Percentiles rank a stretch among this genome's conserved stretches.
phyloP scores from a whole-genome alignment of 2,888 invertebrate genomes.

The Oxytorus armatus region DNA sequence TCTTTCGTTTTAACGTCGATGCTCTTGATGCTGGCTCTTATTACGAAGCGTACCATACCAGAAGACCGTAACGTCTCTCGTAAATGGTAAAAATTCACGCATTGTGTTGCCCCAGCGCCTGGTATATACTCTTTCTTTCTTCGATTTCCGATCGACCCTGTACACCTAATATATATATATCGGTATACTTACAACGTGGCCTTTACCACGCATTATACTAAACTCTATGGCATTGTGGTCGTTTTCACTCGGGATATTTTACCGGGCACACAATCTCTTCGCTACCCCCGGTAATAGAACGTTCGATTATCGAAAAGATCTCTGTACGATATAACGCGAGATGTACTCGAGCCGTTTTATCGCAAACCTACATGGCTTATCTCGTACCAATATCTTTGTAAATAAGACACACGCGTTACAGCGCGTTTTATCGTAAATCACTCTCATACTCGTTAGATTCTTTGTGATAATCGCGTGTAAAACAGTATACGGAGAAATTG shows the following conservation, averaged over 20 bases:
- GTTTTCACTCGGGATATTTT: constrained; percentile 18
- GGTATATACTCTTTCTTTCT: constrained; percentile 54
- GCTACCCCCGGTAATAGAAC: constrained; percentile 35
- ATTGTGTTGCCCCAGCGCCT: constrained; percentile 67
- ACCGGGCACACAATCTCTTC: constrained; percentile 36
- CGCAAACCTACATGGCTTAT: constrained; percentile 46
- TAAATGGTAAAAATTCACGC: constrained; percentile 63
- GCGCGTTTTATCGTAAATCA: constrained; percentile 61
- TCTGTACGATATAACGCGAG: constrained; percentile 51
- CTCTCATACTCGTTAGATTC: constrained; percentile 44
- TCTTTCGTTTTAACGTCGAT: constrained; percentile 38
- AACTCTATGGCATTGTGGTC: constrained; percentile 36
- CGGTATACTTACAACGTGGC: background rate
- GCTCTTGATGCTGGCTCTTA: constrained; percentile 46
- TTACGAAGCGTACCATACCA: constrained; percentile 38
- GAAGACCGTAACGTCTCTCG: constrained; percentile 9
- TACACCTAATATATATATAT: constrained; percentile 6
- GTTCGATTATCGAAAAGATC: constrained; percentile 62
- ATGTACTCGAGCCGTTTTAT: constrained; percentile 26
- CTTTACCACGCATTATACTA: constrained; percentile 39
- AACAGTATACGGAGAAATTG: constrained; percentile 7
- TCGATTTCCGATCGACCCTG: constrained; percentile 66
- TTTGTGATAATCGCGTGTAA: background rate
- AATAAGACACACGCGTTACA: constrained; percentile 49
- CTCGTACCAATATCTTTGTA: constrained; percentile 57